Base-by-base conservation (phyloP, 2,113 vertebrate genomes). In the Xenotilapia flavipinnis region DNA sequence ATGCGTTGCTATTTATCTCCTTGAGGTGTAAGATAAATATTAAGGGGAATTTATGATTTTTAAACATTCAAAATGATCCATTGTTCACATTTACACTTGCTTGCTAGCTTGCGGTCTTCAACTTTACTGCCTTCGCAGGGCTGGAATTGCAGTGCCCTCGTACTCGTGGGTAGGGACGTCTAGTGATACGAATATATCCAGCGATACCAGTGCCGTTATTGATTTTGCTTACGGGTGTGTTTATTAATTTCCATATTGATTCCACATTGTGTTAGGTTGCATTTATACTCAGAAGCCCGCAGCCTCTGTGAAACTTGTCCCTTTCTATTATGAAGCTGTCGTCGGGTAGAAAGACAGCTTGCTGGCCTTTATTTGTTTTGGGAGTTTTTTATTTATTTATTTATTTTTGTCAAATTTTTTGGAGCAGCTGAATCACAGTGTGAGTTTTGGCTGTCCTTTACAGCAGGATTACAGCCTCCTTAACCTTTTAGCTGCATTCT, bases 401-500 rank as follows among this genome's bases (percentile, higher is more conserved):
- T 81, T 70, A 31, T 26, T 15, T 5, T 68, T 73, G 70, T 31
- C 6, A 5, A 49, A 81, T 91, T 93, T 38, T 91, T 85, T 70
- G 81, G 89, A 93, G 82, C 94, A 93, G 93, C 94, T 95, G 94
- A 94, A 87, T 89, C 94, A 13, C 94, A 93, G 94, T 95, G 90
- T 93, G 92, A 93, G 85, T 94, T 94, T 94, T 95, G 95, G 93
- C 92, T 92, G 94, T 96, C 94, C 94, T 96, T 94, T 94, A 87
- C 88, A 73, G 68, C 80, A 80, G 92, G 93, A 96, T 95, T 95
- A 94, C 87, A 89, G 92, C 92, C 92, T 93, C 95, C 94, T 95
- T 95, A 95, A 95, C 94, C 94, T 96, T 94, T 96, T 90, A 94
- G 91, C 92, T 91, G 84, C 91, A 90, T 95, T 96, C 93, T 95